A percentile compares a stretch with the other conserved stretches of the same genome.
Conservation (phyloP, 2,888 invertebrate genomes). For the Macrosiphum euphorbiae region DNA sequence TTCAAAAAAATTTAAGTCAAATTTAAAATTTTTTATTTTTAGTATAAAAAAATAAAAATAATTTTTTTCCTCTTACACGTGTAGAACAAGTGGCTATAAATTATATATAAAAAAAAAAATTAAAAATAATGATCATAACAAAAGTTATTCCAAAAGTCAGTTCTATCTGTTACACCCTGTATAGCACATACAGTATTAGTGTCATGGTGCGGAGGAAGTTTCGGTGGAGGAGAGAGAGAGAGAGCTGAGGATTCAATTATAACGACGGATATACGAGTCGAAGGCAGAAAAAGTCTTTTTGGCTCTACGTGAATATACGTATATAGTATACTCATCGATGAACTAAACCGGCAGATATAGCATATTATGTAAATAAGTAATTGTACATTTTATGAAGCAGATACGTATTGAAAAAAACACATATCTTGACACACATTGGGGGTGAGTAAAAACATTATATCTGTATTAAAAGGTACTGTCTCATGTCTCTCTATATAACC, state of each 20-base stretch:
- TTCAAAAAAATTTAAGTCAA: too few species aligned
- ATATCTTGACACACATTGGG: not conserved
- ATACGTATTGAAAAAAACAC: not conserved
- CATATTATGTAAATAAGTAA: too few species aligned
- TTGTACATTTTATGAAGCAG: not conserved
- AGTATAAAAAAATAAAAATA: too few species aligned
- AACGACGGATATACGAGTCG: not conserved
- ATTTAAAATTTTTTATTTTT: too few species aligned
- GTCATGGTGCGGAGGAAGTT: not conserved
- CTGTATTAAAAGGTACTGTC: not conserved
- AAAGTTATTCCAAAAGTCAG: too few species aligned
- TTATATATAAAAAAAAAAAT: too few species aligned
- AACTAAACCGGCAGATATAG: not conserved
- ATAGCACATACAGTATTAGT: not conserved
- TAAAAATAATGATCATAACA: too few species aligned
- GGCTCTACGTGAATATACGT: too few species aligned
- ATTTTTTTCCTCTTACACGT: too few species aligned
- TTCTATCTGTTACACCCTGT: too few species aligned
- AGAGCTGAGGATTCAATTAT: slow-evolving; percentile 13
- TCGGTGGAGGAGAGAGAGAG: not conserved
- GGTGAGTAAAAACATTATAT: not conserved
- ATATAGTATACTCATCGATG: not conserved
- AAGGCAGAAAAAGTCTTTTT: not conserved
- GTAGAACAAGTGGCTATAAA: too few species aligned
- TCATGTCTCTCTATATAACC: not conserved